Conservation (phyloP, 2,113 vertebrate genomes). For the Antechinus flavipes region DNA sequence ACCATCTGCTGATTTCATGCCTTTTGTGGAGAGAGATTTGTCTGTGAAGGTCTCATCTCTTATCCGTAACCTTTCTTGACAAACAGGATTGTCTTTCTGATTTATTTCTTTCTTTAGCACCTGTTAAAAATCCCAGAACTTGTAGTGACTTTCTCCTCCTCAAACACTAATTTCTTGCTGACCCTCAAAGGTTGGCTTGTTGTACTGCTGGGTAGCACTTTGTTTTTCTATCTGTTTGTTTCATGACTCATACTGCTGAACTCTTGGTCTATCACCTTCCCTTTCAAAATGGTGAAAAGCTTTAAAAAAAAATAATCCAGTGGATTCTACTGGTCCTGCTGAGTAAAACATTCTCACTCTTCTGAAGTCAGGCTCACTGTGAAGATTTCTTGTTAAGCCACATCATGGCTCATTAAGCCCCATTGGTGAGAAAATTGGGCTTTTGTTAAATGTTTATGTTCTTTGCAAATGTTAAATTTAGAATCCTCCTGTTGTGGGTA, state of each 20-base stretch:
- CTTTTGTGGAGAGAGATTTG: constrained; percentile 5
- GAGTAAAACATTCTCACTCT: constrained; percentile 47
- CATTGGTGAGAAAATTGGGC: constrained; percentile 69
- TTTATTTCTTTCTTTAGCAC: background rate
- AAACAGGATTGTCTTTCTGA: background rate
- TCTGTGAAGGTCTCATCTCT: background rate
- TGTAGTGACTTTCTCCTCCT: constrained; percentile 23
- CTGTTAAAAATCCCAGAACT: background rate
- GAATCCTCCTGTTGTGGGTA: constrained; percentile 59
- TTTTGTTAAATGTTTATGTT: constrained; percentile 74
- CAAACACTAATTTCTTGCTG: constrained; percentile 21
- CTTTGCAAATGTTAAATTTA: constrained; percentile 71
- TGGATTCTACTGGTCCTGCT: background rate
- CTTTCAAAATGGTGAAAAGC: constrained; percentile 31
- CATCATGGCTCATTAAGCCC: constrained; percentile 73
- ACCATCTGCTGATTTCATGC: background rate
- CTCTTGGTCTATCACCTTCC: constrained; percentile 29
- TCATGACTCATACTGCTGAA: constrained; percentile 48
- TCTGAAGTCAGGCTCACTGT: constrained; percentile 56
- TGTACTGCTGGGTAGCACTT: background rate
- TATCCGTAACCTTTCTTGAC: background rate
- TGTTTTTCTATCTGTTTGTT: constrained; percentile 35
- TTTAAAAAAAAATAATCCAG: constrained; percentile 5
- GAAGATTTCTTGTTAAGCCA: constrained; percentile 64
- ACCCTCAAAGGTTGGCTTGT: background rate